Evolutionary conservation across 2,888 invertebrate species (phyloP).

Genomic region (Campaea margaritaria): DNA sequence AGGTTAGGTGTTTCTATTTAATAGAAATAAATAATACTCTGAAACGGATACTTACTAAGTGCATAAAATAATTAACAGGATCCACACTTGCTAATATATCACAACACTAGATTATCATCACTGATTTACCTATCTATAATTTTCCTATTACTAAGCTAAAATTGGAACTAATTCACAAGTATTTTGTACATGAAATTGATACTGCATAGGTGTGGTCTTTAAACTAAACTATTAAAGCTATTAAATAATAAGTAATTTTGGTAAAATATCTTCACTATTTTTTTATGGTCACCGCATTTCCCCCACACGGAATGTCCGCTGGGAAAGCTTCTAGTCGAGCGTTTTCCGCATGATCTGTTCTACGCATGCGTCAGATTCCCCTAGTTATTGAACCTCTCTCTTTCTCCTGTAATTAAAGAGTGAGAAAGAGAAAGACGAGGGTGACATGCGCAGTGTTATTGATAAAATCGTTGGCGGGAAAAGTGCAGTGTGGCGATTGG

Average conservation of each 20-base stretch:
- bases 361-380: slow-evolving; percentile 46
- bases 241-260: slow-evolving; percentile 37
- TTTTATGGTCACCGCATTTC: slow-evolving; percentile 56
- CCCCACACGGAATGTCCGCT: slow-evolving; percentile 31
- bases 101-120: slow-evolving; percentile 31
- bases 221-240: slow-evolving; percentile 26
- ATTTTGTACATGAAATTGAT: slow-evolving; percentile 21
- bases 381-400: slow-evolving; percentile 67
- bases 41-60: slow-evolving; percentile 21
- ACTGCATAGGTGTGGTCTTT: slow-evolving; percentile 5
- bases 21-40: neutral
- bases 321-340: slow-evolving; percentile 31
- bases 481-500: slow-evolving; percentile 15
- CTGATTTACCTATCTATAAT: slow-evolving; percentile 15
- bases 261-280: slow-evolving; percentile 44
- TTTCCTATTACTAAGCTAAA: slow-evolving; percentile 22
- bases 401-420: slow-evolving; percentile 47
- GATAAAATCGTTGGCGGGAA: slow-evolving; percentile 77
- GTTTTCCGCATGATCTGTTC: slow-evolving; percentile 46
- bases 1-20: neutral
- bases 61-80: slow-evolving; percentile 5
- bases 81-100: slow-evolving; percentile 20
- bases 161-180: slow-evolving; percentile 13
- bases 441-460: slow-evolving; percentile 82
- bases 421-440: slow-evolving; percentile 51